Conservation (phyloP, 2,113 vertebrate genomes). For the Tenebrosternarchus preto region DNA sequence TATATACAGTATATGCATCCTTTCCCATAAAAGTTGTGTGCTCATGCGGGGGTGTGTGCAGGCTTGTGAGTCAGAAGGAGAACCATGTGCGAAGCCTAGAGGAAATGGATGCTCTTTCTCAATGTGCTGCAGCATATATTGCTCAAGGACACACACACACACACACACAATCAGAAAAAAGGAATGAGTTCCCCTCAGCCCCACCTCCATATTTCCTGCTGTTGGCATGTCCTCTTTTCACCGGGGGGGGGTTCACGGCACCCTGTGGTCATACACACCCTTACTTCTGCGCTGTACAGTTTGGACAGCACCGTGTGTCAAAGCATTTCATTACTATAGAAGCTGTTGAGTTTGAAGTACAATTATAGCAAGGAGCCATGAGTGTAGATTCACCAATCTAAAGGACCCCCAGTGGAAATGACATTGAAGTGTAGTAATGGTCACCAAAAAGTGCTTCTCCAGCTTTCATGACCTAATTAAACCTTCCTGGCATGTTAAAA, state of each 20-base stretch:
- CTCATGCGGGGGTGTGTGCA: too few relatives aligned
- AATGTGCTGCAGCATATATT: neutral
- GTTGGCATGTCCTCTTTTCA: slow-evolving; percentile 21
- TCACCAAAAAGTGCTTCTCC: neutral
- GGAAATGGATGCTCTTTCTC: too few relatives aligned
- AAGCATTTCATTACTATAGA: neutral
- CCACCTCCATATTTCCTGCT: neutral
- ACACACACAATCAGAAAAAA: neutral
- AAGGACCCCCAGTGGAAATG: neutral
- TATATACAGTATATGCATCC: too few relatives aligned
- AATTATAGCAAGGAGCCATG: neutral
- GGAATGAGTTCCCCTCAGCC: slow-evolving; percentile 13
- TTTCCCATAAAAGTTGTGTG: too few relatives aligned
- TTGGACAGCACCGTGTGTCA: slow-evolving; percentile 1
- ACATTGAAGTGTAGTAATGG: too few relatives aligned
- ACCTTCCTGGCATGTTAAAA: too few relatives aligned
- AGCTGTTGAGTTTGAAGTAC: neutral
- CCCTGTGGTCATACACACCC: slow-evolving; percentile 30
- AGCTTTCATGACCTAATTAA: neutral
- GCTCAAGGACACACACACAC: slow-evolving; percentile 21
- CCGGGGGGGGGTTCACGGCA: slow-evolving; percentile 21
- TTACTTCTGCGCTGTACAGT: neutral
- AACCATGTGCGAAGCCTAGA: too few relatives aligned
- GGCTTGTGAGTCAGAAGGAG: too few relatives aligned
- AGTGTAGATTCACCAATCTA: neutral